Conservation (phyloP, 2,113 vertebrate genomes). For the Kobus ellipsiprymnus region DNA sequence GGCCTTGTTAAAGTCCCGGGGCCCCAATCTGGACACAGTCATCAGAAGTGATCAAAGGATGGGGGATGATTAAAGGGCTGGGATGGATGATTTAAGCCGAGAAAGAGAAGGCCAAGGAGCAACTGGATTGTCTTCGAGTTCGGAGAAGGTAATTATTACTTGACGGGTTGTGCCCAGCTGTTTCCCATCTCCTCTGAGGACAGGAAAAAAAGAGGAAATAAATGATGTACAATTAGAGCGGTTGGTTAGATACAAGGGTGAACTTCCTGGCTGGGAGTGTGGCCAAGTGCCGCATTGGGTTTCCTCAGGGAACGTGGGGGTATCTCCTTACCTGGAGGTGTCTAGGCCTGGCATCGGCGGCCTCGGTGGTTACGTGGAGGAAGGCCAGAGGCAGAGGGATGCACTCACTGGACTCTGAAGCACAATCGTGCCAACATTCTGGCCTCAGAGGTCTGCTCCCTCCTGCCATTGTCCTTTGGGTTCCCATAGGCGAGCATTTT, state of each 20-base stretch:
- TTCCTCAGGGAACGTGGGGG: background rate
- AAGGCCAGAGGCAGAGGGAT: fast-evolving
- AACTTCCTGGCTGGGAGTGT: slow-evolving; percentile 15
- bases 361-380: background rate
- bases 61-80: background rate
- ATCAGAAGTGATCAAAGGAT: background rate
- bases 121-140: background rate
- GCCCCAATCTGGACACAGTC: background rate
- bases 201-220: background rate
- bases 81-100: background rate
- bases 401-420: background rate
- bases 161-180: slow-evolving; percentile 30
- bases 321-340: background rate
- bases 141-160: background rate
- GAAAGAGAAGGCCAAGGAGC: background rate
- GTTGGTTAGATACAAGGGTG: slow-evolving; percentile 2
- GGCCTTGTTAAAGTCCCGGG: background rate
- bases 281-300: background rate
- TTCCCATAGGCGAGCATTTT: background rate
- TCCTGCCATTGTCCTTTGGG: background rate
- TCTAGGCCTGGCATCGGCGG: background rate
- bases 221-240: background rate
- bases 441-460: background rate
- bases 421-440: background rate
- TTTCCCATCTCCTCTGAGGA: slow-evolving; percentile 38